Evolutionary conservation across 35 echinoderm and acorn worm genomes (phyloP).

Genomic region (Apostichopus parvimensis): DNA sequence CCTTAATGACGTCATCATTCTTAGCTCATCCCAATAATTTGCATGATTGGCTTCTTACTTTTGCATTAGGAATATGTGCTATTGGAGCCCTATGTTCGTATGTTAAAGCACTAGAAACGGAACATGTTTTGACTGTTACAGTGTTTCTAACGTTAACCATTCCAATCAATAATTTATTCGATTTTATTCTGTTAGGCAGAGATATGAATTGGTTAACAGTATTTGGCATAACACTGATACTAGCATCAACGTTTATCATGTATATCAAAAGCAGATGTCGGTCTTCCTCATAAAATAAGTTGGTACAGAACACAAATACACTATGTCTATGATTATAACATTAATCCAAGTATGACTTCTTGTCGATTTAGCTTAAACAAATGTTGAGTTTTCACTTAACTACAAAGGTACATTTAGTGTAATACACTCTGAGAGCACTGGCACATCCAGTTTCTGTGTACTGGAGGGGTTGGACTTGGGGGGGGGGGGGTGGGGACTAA

Average conservation of each 20-base stretch:
- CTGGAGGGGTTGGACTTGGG: too few relatives aligned
- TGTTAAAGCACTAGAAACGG: background rate
- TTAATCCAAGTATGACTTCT: too few relatives aligned
- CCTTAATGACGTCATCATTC: background rate
- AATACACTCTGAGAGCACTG: too few relatives aligned
- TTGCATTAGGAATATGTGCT: background rate
- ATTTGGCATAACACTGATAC: background rate
- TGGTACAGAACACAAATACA: too few relatives aligned
- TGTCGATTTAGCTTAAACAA: too few relatives aligned
- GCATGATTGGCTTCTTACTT: background rate
- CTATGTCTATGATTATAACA: too few relatives aligned
- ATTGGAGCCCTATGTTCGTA: background rate
- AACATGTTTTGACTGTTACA: slow-evolving; percentile 16
- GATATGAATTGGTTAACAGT: background rate
- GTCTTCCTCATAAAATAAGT: background rate
- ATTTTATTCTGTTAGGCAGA: slow-evolving; percentile 2
- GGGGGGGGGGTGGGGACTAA: too few relatives aligned
- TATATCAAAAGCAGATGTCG: background rate
- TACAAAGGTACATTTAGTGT: too few relatives aligned
- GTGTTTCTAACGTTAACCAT: slow-evolving; percentile 13
- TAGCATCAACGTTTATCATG: slow-evolving; percentile 27
- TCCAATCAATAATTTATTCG: background rate
- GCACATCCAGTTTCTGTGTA: too few relatives aligned
- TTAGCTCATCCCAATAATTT: background rate
- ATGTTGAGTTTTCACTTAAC: too few relatives aligned